Base-by-base conservation (phyloP, 2,888 invertebrate species). In the Amphipyra tragopoginis region DNA sequence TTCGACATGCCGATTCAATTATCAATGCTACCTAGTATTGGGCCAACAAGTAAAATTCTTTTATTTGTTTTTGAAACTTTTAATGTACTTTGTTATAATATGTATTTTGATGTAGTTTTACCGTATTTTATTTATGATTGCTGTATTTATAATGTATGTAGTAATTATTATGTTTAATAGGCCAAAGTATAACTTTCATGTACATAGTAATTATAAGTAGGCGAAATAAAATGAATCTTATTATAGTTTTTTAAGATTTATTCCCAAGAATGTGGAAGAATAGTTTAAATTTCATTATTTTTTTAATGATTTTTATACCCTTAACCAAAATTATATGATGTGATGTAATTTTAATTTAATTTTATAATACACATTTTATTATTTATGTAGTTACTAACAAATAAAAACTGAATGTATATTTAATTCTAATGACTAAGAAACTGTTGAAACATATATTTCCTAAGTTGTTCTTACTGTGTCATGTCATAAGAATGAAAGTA, bases 161-260 rank as follows among this genome's bases (percentile, higher is more conserved):
- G 2, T 49, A 36, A 42, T 55, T 43, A 55, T 51, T 48, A 63
- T 72, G 38, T 67, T 34, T 33, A 33, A 36, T 61, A 56, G 51
- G 51, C 72, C 77, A 76, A 77, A 72, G 75, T 66, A 50, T 64
- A 51, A 52, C 13, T 15, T 58, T 64, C 21, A 36, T 69, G 75
- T 77, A 77, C 61, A 76, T 77, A 77, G 59, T 74, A 59, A 70
- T 44, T 48, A 49, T 76, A 77, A 63, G 63, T 77, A 76, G 64
- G 55, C 34, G 15, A 58, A n/a, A 71, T 52, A 5, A 55, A 63
- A 63, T 58, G 33, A 71, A 58, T 63, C 47, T 62, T 47, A 40
- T 40, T 40, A 47, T n/a, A 10, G 7, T 71, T 49, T 26, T 66
- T 57, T 47, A 56, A 50, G 49, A 54, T 54, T 66, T 61, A 43